These are phyloP conservation scores for Bergia puertoricense DNA, from an alignment of 92 coral and sea anemone species.

Conservation along the genomic window DNA sequence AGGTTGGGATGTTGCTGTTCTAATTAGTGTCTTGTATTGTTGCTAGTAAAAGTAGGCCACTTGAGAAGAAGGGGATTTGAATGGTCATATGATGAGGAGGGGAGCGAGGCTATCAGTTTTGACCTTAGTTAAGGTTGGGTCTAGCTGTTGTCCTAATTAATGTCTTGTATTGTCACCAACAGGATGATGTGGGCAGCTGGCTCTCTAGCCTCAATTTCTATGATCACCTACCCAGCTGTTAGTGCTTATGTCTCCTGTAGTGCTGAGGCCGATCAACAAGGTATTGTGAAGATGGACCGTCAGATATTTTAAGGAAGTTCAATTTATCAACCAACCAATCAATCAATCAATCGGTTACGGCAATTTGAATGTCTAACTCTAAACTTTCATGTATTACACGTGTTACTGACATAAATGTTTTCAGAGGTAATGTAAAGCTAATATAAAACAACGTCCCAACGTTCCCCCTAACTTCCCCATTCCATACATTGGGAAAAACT, in stretches of 20 bases:
- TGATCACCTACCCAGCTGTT: slow-evolving; percentile 95
- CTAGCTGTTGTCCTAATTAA: not conserved
- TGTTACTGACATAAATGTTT: too few species aligned
- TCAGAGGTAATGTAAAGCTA: too few species aligned
- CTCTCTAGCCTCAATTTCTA: slow-evolving; percentile 92
- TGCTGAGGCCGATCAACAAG: slow-evolving; percentile 97
- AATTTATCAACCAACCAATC: not conserved
- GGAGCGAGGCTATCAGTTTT: not conserved
- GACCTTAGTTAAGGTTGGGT: not conserved
- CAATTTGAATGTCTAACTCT: too few species aligned
- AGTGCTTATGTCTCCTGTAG: slow-evolving; percentile 97
- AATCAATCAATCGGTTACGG: not conserved
- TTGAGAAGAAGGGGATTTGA: too few species aligned
- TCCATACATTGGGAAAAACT: not conserved
- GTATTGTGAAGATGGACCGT: slow-evolving; percentile 37
- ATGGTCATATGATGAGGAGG: too few species aligned
- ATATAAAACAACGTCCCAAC: too few species aligned
- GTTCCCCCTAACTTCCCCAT: not conserved
- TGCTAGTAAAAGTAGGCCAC: too few species aligned
- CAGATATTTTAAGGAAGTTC: not conserved
- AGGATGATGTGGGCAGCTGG: slow-evolving; percentile 99
- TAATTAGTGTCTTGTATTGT: not conserved
- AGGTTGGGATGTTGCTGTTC: not conserved
- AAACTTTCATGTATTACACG: too few species aligned
- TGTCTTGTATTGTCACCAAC: not conserved